Conservation (phyloP, 2,797 vertebrate genomes). For the Pelochelys cantorii region DNA sequence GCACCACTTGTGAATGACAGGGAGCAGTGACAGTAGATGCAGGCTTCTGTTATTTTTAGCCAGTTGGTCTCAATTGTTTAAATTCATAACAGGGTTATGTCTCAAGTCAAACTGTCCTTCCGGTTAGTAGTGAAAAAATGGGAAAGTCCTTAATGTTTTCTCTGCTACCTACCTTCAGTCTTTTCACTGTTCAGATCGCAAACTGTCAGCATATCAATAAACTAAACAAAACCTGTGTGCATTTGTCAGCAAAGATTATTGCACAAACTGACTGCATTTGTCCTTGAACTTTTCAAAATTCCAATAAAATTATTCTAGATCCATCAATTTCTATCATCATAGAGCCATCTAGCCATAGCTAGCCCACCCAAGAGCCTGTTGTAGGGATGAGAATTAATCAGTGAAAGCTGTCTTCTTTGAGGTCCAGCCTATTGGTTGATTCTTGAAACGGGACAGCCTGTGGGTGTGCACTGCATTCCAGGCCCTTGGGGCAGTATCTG, state of each 20-base stretch:
- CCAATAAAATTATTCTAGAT: background rate
- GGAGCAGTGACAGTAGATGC: background rate
- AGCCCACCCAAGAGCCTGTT: background rate
- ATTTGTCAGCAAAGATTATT: background rate
- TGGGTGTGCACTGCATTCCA: accelerated
- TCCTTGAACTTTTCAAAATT: background rate
- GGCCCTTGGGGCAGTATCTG: background rate
- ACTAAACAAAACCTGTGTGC: background rate
- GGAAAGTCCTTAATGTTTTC: background rate
- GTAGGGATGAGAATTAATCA: background rate
- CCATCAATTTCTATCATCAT: background rate
- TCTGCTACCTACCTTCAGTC: background rate
- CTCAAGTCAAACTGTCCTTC: background rate
- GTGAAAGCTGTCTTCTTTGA: background rate
- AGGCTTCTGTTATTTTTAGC: background rate
- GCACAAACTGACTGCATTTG: background rate
- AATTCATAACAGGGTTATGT: too few relatives aligned
- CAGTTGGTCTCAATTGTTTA: background rate
- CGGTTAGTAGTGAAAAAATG: background rate
- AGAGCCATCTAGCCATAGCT: background rate
- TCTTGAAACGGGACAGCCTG: background rate
- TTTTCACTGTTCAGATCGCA: background rate
- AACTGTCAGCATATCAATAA: background rate
- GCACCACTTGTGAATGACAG: background rate
- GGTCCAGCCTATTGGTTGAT: background rate